These are phyloP conservation scores for Mobula birostris DNA, from an alignment of 2,113 vertebrate species.

Conservation along the genomic window DNA sequence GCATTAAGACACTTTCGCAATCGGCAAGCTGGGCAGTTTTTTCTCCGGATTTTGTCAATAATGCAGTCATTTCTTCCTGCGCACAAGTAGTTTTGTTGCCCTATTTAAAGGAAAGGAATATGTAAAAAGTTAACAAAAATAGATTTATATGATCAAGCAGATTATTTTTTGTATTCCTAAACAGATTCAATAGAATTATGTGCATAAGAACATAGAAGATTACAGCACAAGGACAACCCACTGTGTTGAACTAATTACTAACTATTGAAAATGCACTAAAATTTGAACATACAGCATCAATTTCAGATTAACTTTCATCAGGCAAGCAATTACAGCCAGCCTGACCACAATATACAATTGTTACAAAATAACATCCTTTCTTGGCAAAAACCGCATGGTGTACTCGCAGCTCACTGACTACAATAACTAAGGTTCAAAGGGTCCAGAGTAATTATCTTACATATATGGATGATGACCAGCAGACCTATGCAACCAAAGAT, in stretches of 20 bases:
- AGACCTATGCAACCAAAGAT: no score
- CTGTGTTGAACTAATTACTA: no score
- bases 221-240: no score
- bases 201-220: neutral
- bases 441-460: neutral
- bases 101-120: conserved; percentile 57
- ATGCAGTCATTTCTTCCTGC: conserved; percentile 98
- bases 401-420: neutral
- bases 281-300: neutral
- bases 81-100: conserved; percentile 99
- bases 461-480: neutral
- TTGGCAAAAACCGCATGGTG: neutral
- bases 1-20: conserved; percentile 98
- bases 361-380: neutral
- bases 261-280: neutral
- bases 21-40: conserved; percentile 97
- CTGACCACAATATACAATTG: neutral
- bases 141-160: neutral
- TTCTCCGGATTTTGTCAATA: conserved; percentile 97
- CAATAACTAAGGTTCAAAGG: neutral
- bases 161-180: neutral
- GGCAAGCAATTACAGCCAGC: neutral
- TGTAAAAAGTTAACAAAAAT: neutral
- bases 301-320: neutral
- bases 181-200: neutral